A percentile compares a stretch with the other conserved stretches of the same genome.
Evolutionary conservation across 2,113 vertebrate genomes (phyloP).

Genomic region (Ageneiosus marmoratus): DNA sequence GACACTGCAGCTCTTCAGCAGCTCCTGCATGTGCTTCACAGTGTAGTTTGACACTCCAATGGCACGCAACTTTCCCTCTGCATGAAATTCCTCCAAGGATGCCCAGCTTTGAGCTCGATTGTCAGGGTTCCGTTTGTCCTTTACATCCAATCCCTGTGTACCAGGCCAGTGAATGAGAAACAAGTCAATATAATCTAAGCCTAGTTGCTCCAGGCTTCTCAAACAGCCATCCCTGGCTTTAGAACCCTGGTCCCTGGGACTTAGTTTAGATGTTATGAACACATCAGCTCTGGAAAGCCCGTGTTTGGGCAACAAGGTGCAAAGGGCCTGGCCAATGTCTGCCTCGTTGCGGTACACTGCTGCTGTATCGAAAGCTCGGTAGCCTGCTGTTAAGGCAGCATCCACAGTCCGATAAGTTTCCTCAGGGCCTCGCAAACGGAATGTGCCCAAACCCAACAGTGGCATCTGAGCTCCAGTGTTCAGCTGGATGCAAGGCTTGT

Average conservation of each 20-base stretch:
- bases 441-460: slow-evolving; percentile 80
- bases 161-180: slow-evolving; percentile 85
- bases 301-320: slow-evolving; percentile 73
- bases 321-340: slow-evolving; percentile 70
- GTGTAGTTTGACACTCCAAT: slow-evolving; percentile 85
- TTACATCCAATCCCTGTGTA: slow-evolving; percentile 70
- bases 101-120: slow-evolving; percentile 75
- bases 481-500: slow-evolving; percentile 59
- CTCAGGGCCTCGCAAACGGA: slow-evolving; percentile 65
- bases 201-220: slow-evolving; percentile 71
- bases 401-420: slow-evolving; percentile 66
- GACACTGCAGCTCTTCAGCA: slow-evolving; percentile 70
- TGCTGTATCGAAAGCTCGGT: slow-evolving; percentile 79
- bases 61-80: slow-evolving; percentile 71
- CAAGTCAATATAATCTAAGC: slow-evolving; percentile 77
- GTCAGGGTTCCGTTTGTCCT: slow-evolving; percentile 69
- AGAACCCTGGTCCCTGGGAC: slow-evolving; percentile 74
- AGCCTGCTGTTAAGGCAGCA: slow-evolving; percentile 74
- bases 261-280: slow-evolving; percentile 80
- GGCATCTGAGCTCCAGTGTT: slow-evolving; percentile 76
- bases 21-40: slow-evolving; percentile 68
- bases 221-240: slow-evolving; percentile 67
- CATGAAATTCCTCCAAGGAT: slow-evolving; percentile 72
- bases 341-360: slow-evolving; percentile 78
- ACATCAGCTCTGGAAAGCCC: slow-evolving; percentile 71